phyloP scores from a whole-genome alignment of 2,113 vertebrate genomes.

The Sphyrna mokarran region DNA sequence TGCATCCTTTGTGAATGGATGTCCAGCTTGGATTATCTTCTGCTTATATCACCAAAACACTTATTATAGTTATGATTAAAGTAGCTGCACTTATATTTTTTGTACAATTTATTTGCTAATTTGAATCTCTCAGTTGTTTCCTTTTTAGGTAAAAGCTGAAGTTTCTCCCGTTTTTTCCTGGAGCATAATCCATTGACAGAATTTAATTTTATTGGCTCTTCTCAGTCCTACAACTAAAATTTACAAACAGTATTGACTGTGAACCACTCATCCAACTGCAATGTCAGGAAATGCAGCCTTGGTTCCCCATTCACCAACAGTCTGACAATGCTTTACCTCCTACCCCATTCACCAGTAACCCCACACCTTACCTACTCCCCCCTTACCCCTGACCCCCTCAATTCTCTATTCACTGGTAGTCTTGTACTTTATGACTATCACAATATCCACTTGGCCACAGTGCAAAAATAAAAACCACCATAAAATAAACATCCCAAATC shows the following conservation, averaged over 20 bases:
- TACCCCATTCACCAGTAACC: too few relatives aligned
- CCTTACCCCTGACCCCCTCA: too few relatives aligned
- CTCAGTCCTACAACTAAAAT: not conserved
- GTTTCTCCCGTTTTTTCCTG: not conserved
- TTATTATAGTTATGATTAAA: not conserved
- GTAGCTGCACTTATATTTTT: not conserved
- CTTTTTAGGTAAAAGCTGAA: not conserved
- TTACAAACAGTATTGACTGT: not conserved
- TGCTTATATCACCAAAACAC: not conserved
- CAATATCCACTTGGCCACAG: too few relatives aligned
- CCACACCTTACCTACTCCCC: too few relatives aligned
- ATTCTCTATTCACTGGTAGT: too few relatives aligned
- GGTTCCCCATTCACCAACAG: too few relatives aligned
- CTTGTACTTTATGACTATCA: too few relatives aligned
- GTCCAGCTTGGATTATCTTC: not conserved
- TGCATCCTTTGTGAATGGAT: not conserved
- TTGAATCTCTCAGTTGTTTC: not conserved
- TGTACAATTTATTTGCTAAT: not conserved
- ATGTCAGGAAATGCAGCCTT: too few relatives aligned
- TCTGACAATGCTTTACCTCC: too few relatives aligned
- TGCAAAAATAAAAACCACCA: too few relatives aligned
- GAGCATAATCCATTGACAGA: not conserved
- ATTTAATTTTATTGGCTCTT: not conserved
- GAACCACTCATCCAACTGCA: too few relatives aligned
- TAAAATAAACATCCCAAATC: too few relatives aligned